Base-by-base conservation (phyloP, 2,797 vertebrate species). In the Sebastes dallii region DNA sequence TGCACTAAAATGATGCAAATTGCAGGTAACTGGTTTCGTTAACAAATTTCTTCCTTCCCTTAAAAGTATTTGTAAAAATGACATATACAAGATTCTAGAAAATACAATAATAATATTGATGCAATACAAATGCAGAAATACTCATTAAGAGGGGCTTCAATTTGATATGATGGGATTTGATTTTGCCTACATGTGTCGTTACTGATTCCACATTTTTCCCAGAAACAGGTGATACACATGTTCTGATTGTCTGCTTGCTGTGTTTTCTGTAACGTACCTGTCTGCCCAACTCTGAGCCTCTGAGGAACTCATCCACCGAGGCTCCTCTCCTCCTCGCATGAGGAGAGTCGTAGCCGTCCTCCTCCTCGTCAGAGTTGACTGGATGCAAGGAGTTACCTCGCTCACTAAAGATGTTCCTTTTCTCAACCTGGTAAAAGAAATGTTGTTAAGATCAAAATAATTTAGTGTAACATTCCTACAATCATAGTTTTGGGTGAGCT, bases 291-390 rank as follows among this genome's bases (percentile, higher is more conserved):
- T 99, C 98, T 0, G 99, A 99, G 16, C 98, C 98, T 78, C 97
- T 95, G 69, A 99, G 96, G 91, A 99, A 99, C 68, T 99, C 99
- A 2, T 99, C 99, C 29, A 99, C 99, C 0, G 98, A 99, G 5
- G 97, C 95, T 11, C 97, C 97, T 90, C 96, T 96, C 66, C 98
- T 93, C 87, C 95, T 96, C 56, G 96, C 59, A 4, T 93, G 95
- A 0, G 97, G 97, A 2, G 97, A 97, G 78, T 97, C 97, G 0
- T 97, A 98, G 20, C 97, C 96, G 0, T 99, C 98, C 80, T 98
- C 97, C 86, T 98, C 98, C 77, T 99, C 99, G 0, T 99, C 99
- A 0, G 99, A 99, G 94, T 97, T 98, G 36, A 94, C 81, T 0
- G 96, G 96, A 34, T 96, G 97, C 36, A 95, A 86, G 1, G 81